Evolutionary conservation across 2,113 vertebrate genomes (phyloP).

Genomic region (Ctenodactylus gundi): DNA sequence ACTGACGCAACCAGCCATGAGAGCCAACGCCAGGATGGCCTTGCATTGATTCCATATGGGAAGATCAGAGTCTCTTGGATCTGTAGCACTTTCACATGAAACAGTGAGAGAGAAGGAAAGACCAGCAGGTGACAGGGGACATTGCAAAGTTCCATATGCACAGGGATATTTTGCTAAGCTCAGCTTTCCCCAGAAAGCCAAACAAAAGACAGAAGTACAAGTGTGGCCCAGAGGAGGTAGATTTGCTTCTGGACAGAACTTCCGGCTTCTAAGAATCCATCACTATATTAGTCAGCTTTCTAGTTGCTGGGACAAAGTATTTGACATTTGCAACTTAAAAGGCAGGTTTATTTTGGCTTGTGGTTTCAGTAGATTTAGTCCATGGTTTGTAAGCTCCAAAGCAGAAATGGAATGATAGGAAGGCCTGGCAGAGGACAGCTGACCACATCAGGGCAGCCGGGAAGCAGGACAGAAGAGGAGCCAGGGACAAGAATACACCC

Average conservation of each 20-base stretch:
- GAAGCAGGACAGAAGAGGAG: too few relatives aligned
- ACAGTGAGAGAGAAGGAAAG: background rate
- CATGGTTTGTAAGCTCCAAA: too few relatives aligned
- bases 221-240: background rate
- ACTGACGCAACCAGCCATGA: accelerated
- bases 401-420: too few relatives aligned
- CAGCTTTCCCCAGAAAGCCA: background rate
- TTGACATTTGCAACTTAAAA: too few relatives aligned
- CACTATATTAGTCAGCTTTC: too few relatives aligned
- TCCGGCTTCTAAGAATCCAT: background rate
- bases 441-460: too few relatives aligned
- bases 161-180: background rate
- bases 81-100: background rate
- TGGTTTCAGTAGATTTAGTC: too few relatives aligned
- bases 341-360: too few relatives aligned
- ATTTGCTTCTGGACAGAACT: background rate
- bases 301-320: too few relatives aligned
- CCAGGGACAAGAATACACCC: too few relatives aligned
- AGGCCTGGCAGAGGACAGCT: too few relatives aligned
- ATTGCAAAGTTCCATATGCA: background rate
- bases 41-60: background rate
- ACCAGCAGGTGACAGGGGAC: accelerated
- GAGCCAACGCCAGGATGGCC: background rate
- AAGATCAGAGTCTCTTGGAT: background rate
- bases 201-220: background rate